phyloP scores from a whole-genome alignment of 2,888 invertebrate species.

The Omphaloscelis lunosa region DNA sequence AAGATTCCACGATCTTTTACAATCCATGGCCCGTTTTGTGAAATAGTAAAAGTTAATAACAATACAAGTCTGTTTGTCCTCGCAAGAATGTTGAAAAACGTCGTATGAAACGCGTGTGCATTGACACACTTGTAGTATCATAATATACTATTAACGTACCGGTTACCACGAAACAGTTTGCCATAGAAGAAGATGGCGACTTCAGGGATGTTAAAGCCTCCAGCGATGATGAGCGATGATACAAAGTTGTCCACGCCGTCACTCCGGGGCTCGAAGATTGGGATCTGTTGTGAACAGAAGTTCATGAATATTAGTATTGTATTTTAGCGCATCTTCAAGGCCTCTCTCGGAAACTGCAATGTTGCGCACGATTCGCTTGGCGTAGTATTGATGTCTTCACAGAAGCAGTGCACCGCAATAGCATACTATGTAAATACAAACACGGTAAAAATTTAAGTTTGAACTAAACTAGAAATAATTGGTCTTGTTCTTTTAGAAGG shows the following conservation, averaged over 20 bases:
- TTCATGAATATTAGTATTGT: background rate
- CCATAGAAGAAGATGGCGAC: constrained; percentile 98
- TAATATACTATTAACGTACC: constrained; percentile 64
- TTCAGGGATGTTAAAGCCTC: constrained; percentile 97
- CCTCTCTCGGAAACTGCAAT: background rate
- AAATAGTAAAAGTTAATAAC: no score
- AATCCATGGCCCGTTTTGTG: no score
- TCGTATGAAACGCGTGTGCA: no score
- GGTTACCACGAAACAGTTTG: constrained; percentile 96
- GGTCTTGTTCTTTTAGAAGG: no score
- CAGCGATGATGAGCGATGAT: constrained; percentile 97
- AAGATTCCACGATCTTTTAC: no score
- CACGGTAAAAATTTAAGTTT: background rate
- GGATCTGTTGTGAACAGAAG: constrained; percentile 91
- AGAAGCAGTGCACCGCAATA: background rate
- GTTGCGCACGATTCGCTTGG: background rate
- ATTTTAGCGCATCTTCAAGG: background rate
- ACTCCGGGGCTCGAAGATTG: constrained; percentile 97
- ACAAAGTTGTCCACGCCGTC: constrained; percentile 98
- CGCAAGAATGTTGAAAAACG: no score
- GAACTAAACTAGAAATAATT: background rate
- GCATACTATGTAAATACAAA: background rate
- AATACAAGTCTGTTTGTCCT: no score
- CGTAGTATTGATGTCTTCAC: background rate
- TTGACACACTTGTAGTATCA: no score